phyloP scores from a whole-genome alignment of 1,140 invertebrate species.

The Pantala flavescens region DNA sequence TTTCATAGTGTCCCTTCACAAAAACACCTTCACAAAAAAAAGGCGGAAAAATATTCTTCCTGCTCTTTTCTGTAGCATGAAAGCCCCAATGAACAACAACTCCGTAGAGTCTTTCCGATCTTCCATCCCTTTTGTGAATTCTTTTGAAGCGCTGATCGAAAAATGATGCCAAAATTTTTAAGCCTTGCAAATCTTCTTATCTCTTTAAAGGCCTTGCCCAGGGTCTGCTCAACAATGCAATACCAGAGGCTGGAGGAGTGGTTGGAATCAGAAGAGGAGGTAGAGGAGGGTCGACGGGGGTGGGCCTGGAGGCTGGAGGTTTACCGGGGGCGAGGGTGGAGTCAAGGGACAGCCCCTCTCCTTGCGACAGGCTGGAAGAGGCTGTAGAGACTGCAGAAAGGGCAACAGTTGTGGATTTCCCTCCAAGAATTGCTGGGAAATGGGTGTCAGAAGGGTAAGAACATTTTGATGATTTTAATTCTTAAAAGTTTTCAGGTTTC shows the following conservation, averaged over 20 bases:
- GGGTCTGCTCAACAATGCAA: background rate
- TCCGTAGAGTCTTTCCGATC: too few species aligned
- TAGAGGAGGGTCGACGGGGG: background rate
- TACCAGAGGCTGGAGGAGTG: background rate
- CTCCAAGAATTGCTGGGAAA: conserved; percentile 13
- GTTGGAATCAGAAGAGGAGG: background rate
- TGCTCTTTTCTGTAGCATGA: too few species aligned
- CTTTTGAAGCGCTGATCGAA: too few species aligned
- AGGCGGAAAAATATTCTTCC: too few species aligned
- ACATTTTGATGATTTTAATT: too few species aligned
- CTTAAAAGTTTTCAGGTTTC: too few species aligned
- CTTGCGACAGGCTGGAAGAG: conserved; percentile 14
- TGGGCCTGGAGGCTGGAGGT: background rate
- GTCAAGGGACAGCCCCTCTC: conserved; percentile 5
- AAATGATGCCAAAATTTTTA: background rate
- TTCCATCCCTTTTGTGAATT: too few species aligned
- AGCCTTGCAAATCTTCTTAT: background rate
- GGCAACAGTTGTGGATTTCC: background rate
- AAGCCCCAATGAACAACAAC: too few species aligned
- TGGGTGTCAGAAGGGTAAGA: conserved; percentile 18
- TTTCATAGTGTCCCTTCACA: too few species aligned
- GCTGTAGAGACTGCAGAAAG: conserved; percentile 5
- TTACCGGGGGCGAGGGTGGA: background rate
- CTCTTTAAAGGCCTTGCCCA: background rate
- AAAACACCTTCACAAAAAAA: too few species aligned